Conservation (phyloP, 2,797 vertebrate genomes). For the Todus mexicanus region DNA sequence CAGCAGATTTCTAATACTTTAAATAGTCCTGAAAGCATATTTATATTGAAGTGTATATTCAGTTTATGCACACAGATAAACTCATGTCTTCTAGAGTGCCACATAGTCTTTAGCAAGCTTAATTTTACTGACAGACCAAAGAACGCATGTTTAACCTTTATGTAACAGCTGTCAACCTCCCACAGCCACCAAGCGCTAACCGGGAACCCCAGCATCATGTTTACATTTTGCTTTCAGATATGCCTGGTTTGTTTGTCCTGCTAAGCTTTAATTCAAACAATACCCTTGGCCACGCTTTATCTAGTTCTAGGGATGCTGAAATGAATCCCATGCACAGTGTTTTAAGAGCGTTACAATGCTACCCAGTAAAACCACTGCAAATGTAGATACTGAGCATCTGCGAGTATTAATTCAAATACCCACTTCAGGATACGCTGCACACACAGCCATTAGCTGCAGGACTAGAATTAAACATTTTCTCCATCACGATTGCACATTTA, state of each 20-base stretch:
- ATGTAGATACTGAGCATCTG: background rate
- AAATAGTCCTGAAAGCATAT: constrained; percentile 20
- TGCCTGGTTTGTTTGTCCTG: constrained; percentile 29
- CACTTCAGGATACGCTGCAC: background rate
- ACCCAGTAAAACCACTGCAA: constrained; percentile 27
- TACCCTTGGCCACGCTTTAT: constrained; percentile 12
- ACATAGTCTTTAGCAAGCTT: constrained; percentile 24
- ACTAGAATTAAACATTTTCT: background rate
- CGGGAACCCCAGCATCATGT: constrained; percentile 17
- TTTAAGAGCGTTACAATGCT: constrained; percentile 20
- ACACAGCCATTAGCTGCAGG: background rate
- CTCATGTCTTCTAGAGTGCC: background rate
- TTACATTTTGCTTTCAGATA: constrained; percentile 42
- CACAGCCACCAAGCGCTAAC: background rate
- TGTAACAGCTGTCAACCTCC: constrained; percentile 40
- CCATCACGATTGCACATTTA: background rate
- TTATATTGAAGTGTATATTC: background rate
- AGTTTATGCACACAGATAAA: constrained; percentile 41
- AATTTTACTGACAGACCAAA: constrained; percentile 43
- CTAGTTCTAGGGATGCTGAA: constrained; percentile 27
- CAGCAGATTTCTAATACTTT: constrained; percentile 1
- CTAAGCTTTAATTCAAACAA: constrained; percentile 48
- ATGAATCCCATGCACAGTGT: background rate
- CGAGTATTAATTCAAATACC: constrained; percentile 38
- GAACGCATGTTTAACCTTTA: constrained; percentile 47